These are phyloP conservation scores for Felis catus DNA, from an alignment of 2,113 vertebrate genomes.

Conservation along the genomic window F.catus_Fca126_mat1.0 CM031420.1:39596501-39597000, in stretches of 20 bases:
- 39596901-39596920: background rate
- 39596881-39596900: background rate
- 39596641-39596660: background rate
- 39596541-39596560: background rate
- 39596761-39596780: background rate
- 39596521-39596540: background rate
- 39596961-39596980: background rate
- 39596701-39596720: background rate
- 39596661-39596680: background rate
- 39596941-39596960: background rate
- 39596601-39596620: background rate
- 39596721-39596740: background rate
- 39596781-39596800: background rate
- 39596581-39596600: background rate
- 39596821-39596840: background rate
- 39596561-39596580: background rate
- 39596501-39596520: background rate
- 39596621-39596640: background rate
- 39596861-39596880: background rate
- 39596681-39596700: background rate
- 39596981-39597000: background rate
- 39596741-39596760: background rate
- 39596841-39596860: background rate
- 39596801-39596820: background rate
- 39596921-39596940: background rate